These are phyloP conservation scores for Isaurus tuberculatus DNA, from an alignment of 92 coral and sea anemone species.

Conservation along the genomic window DNA sequence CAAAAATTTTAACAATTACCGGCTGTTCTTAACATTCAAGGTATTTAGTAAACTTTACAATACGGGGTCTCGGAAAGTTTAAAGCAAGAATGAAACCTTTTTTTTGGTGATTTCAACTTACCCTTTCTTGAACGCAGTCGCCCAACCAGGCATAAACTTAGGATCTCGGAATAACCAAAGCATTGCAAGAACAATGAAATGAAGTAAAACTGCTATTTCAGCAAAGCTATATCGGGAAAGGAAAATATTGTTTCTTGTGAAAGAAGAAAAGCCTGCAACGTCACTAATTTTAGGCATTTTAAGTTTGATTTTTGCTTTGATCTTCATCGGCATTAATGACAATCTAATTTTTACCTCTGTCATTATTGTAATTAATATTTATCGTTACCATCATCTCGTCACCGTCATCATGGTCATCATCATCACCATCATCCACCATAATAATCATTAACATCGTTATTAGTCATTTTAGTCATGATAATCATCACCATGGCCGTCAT, in stretches of 20 bases:
- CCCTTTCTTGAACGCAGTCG: conserved; percentile 70
- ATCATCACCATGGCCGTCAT: too few species aligned
- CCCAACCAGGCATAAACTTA: conserved; percentile 83
- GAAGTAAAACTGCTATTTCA: conserved; percentile 66
- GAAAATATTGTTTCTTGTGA: not conserved
- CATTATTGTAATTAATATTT: too few species aligned
- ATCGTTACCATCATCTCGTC: too few species aligned
- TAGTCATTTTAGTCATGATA: too few species aligned
- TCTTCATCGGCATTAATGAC: too few species aligned
- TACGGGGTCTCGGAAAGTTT: not conserved
- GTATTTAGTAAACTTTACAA: not conserved
- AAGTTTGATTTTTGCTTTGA: too few species aligned
- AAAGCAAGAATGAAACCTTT: not conserved
- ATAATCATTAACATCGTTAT: too few species aligned
- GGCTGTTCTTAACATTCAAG: too few species aligned
- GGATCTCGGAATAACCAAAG: conserved; percentile 79
- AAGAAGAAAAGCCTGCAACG: not conserved
- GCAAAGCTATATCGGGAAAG: conserved; percentile 60
- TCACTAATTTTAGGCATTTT: not conserved
- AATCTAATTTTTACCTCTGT: too few species aligned
- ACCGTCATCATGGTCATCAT: too few species aligned
- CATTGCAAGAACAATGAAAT: conserved; percentile 73
- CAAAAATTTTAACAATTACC: too few species aligned
- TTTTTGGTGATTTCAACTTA: conserved; percentile 2
- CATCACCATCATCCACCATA: too few species aligned